Conservation (phyloP, 1,140 invertebrate genomes). For the Camponotus floridanus region DNA sequence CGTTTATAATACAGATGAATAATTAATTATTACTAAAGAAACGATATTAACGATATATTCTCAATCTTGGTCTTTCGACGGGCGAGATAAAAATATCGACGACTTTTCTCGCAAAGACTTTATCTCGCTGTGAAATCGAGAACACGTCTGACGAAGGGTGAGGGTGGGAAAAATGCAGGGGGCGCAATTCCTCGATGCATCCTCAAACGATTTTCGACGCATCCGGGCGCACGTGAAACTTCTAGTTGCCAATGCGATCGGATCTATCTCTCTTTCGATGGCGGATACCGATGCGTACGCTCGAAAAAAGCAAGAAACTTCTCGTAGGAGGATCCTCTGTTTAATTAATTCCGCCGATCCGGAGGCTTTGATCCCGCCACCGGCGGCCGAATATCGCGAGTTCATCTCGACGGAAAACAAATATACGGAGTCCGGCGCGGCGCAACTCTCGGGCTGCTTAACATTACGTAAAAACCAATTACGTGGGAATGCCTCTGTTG, state of each 20-base stretch:
- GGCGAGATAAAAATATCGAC: slow-evolving; percentile 29
- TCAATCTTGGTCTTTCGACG: not conserved
- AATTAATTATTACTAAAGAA: not conserved
- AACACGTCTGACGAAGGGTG: not conserved
- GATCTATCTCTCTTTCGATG: slow-evolving; percentile 30
- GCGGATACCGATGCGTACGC: slow-evolving; percentile 2
- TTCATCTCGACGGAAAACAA: slow-evolving; percentile 82
- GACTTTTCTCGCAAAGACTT: slow-evolving; percentile 27
- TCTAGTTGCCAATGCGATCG: slow-evolving; percentile 56
- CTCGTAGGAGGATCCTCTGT: slow-evolving; percentile 67
- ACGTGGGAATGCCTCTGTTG: slow-evolving; percentile 79
- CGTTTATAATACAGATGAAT: not conserved
- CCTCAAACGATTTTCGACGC: slow-evolving; percentile 43
- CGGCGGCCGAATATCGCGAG: slow-evolving; percentile 77
- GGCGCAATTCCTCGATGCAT: slow-evolving; percentile 54
- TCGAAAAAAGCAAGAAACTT: slow-evolving; percentile 67
- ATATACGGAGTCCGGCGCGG: slow-evolving; percentile 68
- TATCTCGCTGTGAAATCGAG: not conserved
- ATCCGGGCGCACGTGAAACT: slow-evolving; percentile 23
- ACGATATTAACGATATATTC: not conserved
- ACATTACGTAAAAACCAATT: slow-evolving; percentile 84
- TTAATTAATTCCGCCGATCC: slow-evolving; percentile 80
- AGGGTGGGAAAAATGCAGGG: slow-evolving; percentile 41
- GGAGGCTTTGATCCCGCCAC: slow-evolving; percentile 79
- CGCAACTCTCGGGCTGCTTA: slow-evolving; percentile 76